Evolutionary conservation across 2,888 invertebrate genomes (phyloP), one percentile per base, ranked within the genome.

Genomic region (Athalia circularis): DNA sequence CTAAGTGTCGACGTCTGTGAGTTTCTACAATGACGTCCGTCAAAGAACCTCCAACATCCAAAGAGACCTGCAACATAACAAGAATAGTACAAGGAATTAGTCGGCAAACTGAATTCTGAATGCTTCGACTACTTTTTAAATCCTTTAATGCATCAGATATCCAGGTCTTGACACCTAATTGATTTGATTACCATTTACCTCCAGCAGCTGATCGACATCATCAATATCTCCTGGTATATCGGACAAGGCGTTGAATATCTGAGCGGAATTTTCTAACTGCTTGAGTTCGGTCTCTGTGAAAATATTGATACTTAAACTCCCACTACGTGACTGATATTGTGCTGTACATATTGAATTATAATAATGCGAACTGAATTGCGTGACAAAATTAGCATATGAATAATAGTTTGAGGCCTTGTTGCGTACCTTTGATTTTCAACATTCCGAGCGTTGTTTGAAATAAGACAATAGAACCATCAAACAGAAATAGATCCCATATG

Each of bases 401-500:
- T 74, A 8, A 48, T 9, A 64, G 9, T 62, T 48, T 45, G 7
- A 77, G 74, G 13, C 65, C 59, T 54, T 4, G 7, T 29, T 67
- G 54, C 75, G 43, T 84, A 92, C 92, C 92, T 90, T 91, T 91
- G 85, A 98, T 94, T 92, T 97, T 98, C 8, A 99, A 92, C 97
- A 99, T 97, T 79, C 98, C 98, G 79, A 99, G 92, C 3, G 98
- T 98, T 48, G 97, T 93, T 92, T 98, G 97, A 90, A 99, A 99
- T 62, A 99, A 92, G 47, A 98, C 95, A 80, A 97, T 94, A 50
- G 98, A 98, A 52, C 99, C 99, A 90, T 98, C 98, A 86, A 97
- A 95, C 91, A 99, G 98, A 90, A 99, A 97, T 83, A 98, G 93
- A 91, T 99, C 99, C 99, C 99, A 99, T 83, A 99, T 94, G 82